These are phyloP conservation scores for Steatocranus sp. DNA, from an alignment of 2,797 vertebrate species.

Conservation along the genomic window DNA sequence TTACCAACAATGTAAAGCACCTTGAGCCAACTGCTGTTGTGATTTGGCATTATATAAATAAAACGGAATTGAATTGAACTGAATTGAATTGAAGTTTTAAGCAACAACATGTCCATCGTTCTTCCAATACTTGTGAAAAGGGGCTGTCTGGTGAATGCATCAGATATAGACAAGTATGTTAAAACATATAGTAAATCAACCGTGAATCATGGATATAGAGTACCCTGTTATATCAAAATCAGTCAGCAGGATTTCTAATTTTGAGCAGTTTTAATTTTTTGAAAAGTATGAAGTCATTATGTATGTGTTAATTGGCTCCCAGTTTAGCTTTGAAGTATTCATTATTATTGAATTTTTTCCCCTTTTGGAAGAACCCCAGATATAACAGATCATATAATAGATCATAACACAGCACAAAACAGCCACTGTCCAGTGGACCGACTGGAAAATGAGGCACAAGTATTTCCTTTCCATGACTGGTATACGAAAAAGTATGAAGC, in stretches of 20 bases:
- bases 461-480: neutral
- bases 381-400: neutral
- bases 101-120: neutral
- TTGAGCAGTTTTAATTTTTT: neutral
- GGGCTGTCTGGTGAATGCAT: neutral
- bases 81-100: neutral
- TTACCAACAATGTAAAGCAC: neutral
- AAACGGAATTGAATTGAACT: neutral
- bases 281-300: neutral
- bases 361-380: neutral
- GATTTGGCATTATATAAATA: neutral
- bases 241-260: neutral
- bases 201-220: fast-evolving
- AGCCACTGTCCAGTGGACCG: neutral
- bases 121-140: neutral
- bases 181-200: neutral
- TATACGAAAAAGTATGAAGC: neutral
- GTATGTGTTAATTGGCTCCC: neutral
- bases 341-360: neutral
- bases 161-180: neutral
- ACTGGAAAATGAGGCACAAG: neutral
- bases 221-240: neutral
- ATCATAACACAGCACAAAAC: neutral
- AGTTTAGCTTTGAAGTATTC: neutral
- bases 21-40: neutral